phyloP scores from a whole-genome alignment of 2,113 vertebrate genomes.

The Alethe castanea region DNA sequence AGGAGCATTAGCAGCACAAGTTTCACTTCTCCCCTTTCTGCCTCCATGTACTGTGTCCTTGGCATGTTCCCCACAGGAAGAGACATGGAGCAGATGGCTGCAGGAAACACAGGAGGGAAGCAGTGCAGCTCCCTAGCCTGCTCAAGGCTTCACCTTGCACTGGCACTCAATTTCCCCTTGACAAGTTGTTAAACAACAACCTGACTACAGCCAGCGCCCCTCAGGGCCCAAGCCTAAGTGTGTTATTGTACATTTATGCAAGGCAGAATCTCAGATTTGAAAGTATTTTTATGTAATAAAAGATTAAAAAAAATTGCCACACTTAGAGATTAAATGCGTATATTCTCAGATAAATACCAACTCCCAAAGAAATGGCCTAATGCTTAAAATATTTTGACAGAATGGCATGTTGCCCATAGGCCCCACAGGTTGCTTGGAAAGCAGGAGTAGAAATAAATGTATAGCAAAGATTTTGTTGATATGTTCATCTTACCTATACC shows the following conservation, averaged over 20 bases:
- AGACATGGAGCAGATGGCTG: neutral
- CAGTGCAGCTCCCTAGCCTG: neutral
- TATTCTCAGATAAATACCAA: neutral
- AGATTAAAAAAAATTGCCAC: neutral
- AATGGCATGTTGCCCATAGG: neutral
- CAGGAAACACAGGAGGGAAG: neutral
- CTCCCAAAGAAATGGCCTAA: neutral
- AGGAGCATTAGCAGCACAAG: neutral
- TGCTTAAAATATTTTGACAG: neutral
- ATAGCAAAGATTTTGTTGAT: neutral
- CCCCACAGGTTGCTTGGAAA: neutral
- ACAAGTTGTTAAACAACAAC: neutral
- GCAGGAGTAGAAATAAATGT: neutral
- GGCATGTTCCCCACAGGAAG: rapidly evolving
- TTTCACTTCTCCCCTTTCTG: neutral
- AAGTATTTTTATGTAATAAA: neutral
- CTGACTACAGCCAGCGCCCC: neutral
- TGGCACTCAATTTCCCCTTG: rapidly evolving
- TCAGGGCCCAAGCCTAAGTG: neutral
- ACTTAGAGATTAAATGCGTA: neutral
- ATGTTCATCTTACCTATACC: neutral
- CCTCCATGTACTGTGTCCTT: neutral
- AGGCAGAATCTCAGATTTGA: neutral
- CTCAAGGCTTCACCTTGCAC: neutral
- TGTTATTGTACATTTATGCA: neutral